Evolutionary conservation across 1,140 invertebrate genomes (phyloP).

Genomic region (Temnothorax nylanderi): DNA sequence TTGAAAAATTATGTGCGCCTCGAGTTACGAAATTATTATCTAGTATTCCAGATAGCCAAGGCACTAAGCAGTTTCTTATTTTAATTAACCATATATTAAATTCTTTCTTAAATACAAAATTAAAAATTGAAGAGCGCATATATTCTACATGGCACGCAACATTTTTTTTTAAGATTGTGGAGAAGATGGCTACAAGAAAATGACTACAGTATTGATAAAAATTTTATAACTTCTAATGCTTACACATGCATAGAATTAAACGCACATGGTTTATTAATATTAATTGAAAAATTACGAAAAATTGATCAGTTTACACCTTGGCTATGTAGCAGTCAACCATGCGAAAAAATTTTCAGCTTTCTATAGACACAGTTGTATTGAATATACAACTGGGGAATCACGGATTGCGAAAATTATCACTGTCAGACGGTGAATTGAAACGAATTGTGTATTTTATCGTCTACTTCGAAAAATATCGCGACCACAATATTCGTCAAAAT

Average conservation of each 20-base stretch:
- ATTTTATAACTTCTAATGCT: not conserved
- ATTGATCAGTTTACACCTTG: not conserved
- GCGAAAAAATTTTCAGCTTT: not conserved
- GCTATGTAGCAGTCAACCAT: not conserved
- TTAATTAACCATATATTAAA: not conserved
- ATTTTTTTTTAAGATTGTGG: not conserved
- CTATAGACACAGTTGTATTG: not conserved
- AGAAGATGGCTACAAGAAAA: not conserved
- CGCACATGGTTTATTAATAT: not conserved
- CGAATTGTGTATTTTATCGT: constrained; percentile 7
- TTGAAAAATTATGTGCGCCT: not conserved
- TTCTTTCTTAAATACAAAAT: not conserved
- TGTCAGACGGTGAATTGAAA: not conserved
- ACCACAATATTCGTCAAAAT: constrained; percentile 1
- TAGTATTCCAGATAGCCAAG: not conserved
- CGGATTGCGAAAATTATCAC: not conserved
- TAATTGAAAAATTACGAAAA: not conserved
- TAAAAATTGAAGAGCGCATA: not conserved
- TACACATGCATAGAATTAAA: not conserved
- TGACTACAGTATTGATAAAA: not conserved
- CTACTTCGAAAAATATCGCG: not conserved
- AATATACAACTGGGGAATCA: not conserved
- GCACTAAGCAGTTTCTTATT: not conserved
- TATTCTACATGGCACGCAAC: not conserved
- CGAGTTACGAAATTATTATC: not conserved